A percentile compares a stretch with the other conserved stretches of the same genome.
phyloP scores from a whole-genome alignment of 1,140 invertebrate genomes.

The Latrodectus geometricus region DNA sequence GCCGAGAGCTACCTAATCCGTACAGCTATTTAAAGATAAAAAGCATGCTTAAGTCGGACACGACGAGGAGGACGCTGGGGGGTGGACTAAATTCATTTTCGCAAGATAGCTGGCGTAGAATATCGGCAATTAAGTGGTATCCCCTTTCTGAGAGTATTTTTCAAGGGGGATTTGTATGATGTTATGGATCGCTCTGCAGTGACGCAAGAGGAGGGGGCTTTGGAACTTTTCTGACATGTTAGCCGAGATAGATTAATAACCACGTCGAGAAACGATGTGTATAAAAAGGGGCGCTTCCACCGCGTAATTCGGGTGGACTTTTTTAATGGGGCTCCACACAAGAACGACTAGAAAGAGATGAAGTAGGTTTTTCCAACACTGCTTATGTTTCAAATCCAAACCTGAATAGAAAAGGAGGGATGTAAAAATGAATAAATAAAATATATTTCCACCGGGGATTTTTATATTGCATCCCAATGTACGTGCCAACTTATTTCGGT shows the following conservation, averaged over 20 bases:
- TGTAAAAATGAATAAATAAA: too few species aligned
- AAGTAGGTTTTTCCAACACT: not conserved
- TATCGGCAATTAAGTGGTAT: constrained; percentile 61
- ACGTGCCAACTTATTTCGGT: too few species aligned
- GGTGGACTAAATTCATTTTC: constrained; percentile 60
- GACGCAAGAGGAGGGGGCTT: constrained; percentile 8
- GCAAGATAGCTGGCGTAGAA: constrained; percentile 56
- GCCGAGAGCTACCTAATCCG: constrained; percentile 59
- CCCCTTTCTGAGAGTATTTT: constrained; percentile 58
- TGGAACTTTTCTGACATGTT: constrained; percentile 60
- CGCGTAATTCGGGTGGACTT: constrained; percentile 18
- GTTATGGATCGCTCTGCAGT: constrained; percentile 45
- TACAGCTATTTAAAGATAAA: constrained; percentile 62
- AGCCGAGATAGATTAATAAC: constrained; percentile 61
- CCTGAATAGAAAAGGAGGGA: too few species aligned
- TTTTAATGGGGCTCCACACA: constrained; percentile 22
- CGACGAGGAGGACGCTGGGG: constrained; percentile 9
- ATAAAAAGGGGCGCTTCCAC: constrained; percentile 9
- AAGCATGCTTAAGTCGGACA: constrained; percentile 48
- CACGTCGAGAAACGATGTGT: not conserved
- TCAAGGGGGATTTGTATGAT: constrained; percentile 59
- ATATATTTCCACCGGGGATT: too few species aligned
- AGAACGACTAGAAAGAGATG: not conserved
- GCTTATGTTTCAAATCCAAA: not conserved
- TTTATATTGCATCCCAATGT: too few species aligned